These are phyloP conservation scores for Drosophila neonasuta DNA, from an alignment of 2,888 invertebrate genomes.

Conservation along the genomic window DNA sequence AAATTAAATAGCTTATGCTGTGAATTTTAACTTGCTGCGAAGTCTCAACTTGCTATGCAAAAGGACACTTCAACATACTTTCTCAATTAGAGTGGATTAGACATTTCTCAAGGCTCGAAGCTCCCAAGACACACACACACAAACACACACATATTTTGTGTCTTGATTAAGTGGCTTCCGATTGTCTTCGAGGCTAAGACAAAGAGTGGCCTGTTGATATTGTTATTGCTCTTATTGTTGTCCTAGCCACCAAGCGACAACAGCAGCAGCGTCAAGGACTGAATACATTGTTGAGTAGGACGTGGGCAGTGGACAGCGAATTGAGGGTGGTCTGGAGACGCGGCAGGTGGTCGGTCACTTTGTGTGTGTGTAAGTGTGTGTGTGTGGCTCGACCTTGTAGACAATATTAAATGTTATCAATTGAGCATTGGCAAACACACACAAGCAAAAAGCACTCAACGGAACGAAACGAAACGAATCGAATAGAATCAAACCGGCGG, in stretches of 20 bases:
- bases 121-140: not conserved
- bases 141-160: not conserved
- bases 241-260: conserved; percentile 6
- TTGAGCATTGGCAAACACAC: conserved; percentile 50
- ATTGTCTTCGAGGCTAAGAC: not conserved
- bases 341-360: conserved; percentile 26
- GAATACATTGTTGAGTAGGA: not conserved
- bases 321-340: not conserved
- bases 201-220: not conserved
- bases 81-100: conserved; percentile 1
- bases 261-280: not conserved
- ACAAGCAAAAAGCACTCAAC: conserved; percentile 32
- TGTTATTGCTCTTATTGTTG: not conserved
- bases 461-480: not conserved
- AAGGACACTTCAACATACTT: not conserved
- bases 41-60: not conserved
- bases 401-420: conserved; percentile 55
- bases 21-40: not conserved
- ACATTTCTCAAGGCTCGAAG: not conserved
- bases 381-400: conserved; percentile 40
- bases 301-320: not conserved
- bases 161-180: conserved; percentile 15
- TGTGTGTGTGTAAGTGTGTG: conserved; percentile 7
- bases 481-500: not conserved
- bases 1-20: not conserved